These are phyloP conservation scores for Apostichopus japonicus DNA, from an alignment of 35 echinoderm and acorn worm genomes.

Conservation along the genomic window DNA sequence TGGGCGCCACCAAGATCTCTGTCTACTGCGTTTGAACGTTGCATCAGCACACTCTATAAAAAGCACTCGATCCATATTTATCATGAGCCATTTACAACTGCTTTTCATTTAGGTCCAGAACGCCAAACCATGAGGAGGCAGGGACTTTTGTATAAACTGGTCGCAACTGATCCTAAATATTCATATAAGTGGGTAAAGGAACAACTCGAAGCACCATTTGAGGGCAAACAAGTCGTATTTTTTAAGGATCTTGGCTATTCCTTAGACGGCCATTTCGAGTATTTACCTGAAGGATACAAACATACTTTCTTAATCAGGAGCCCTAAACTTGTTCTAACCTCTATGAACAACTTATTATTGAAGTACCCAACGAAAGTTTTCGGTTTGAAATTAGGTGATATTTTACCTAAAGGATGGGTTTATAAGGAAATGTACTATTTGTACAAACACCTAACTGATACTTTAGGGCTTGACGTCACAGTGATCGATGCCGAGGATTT, in stretches of 20 bases:
- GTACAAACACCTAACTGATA: conserved; percentile 61
- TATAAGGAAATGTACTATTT: conserved; percentile 78
- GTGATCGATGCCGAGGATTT: conserved; percentile 85
- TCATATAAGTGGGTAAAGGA: conserved; percentile 72
- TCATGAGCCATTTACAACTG: conserved; percentile 81
- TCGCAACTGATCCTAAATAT: conserved; percentile 56
- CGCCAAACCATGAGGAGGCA: background rate
- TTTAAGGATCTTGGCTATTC: conserved; percentile 84
- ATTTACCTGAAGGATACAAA: conserved; percentile 65
- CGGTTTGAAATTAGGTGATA: conserved; percentile 28
- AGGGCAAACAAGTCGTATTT: conserved; percentile 60
- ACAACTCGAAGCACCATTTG: conserved; percentile 51
- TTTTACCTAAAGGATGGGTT: conserved; percentile 71
- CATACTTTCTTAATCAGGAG: conserved; percentile 87
- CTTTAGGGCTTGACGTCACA: conserved; percentile 67
- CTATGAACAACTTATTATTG: conserved; percentile 61
- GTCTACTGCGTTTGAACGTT: conserved; percentile 89
- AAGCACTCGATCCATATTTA: conserved; percentile 37
- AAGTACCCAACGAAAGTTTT: conserved; percentile 61
- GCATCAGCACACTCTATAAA: conserved; percentile 66
- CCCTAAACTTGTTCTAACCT: conserved; percentile 73
- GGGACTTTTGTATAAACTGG: conserved; percentile 7
- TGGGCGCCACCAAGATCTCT: conserved; percentile 89
- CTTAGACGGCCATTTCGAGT: conserved; percentile 65
- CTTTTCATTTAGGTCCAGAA: conserved; percentile 81